Base-by-base conservation (phyloP, 2,113 vertebrate species). In the Barnardius zonarius region DNA sequence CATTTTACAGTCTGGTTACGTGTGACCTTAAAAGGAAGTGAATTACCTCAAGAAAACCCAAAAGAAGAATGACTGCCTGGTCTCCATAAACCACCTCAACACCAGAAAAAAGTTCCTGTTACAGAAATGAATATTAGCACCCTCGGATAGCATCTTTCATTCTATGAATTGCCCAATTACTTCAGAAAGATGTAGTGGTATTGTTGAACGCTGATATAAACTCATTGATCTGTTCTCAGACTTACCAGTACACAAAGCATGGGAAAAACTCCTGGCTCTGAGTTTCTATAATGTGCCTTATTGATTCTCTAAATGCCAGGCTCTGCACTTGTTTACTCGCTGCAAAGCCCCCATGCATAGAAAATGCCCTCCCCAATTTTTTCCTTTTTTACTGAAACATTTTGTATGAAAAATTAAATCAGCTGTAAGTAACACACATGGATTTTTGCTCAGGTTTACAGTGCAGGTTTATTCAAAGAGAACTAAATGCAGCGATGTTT, bases 91-190 rank as follows among this genome's bases (percentile, higher is more conserved):
- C 79, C n/a, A 91, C 83, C 77, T 83, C 54, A 35, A 59, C 20
- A 68, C 64, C 85, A 82, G 27, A 57, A 37, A 87, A 73, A 95
- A 31, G 30, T 55, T 91, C 51, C 64, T 90, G 41, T 76, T 52
- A 55, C 19, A 91, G 78, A 91, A 96, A 76, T 7, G 9, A 85
- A 64, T 62, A 61, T 91, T 69, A 79, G 61, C 46, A 11, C 52
- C 27, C 35, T 90, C 7, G 15, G 64, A 90, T 55, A 55, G 79
- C 76, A 88, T 74, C 77, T 92, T 92, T 93, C 79, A 59, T 87
- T 77, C 81, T 82, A 30, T 76, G 92, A 94, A 88, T 86, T 92
- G 68, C 52, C 80, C 86, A 94, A 78, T 97, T 95, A 92, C 90
- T 91, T 86, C 87, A 89, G 63, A 87, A 88, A 74, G 85, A 80